Conservation (phyloP, 1,140 invertebrate genomes). For the Bursaphelenchus mucronatus region DNA sequence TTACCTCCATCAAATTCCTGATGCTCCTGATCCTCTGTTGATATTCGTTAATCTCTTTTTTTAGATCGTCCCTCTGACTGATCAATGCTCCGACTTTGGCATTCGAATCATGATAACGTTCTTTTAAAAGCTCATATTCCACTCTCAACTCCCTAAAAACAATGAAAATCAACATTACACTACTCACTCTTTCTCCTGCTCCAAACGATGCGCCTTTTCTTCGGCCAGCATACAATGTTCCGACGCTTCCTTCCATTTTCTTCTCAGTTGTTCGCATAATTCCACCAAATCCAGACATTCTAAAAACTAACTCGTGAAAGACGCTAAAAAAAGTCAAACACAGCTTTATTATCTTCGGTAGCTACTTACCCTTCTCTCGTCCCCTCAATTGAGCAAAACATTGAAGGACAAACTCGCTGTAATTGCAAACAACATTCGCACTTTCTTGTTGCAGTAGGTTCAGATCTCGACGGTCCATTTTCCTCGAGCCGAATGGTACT, state of each 20-base stretch:
- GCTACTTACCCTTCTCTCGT: too few relatives aligned
- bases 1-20: neutral
- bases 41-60: neutral
- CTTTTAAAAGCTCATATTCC: neutral
- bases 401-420: too few relatives aligned
- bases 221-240: conserved; percentile 1
- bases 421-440: too few relatives aligned
- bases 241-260: conserved; percentile 2
- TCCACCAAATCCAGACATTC: too few relatives aligned
- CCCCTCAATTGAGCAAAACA: too few relatives aligned
- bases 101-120: neutral
- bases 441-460: too few relatives aligned
- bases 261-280: neutral
- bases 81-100: neutral
- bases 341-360: too few relatives aligned
- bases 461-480: too few relatives aligned
- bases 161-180: conserved; percentile 7
- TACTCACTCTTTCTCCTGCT: neutral
- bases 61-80: neutral
- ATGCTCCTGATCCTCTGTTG: neutral
- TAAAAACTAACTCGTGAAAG: too few relatives aligned
- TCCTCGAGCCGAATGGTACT: too few relatives aligned
- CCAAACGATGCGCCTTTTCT: neutral
- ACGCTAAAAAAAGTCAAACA: too few relatives aligned
- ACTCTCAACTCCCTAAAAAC: conserved; percentile 3